Base-by-base conservation (phyloP, 2,888 invertebrate genomes). In the Netelia melanura region DNA sequence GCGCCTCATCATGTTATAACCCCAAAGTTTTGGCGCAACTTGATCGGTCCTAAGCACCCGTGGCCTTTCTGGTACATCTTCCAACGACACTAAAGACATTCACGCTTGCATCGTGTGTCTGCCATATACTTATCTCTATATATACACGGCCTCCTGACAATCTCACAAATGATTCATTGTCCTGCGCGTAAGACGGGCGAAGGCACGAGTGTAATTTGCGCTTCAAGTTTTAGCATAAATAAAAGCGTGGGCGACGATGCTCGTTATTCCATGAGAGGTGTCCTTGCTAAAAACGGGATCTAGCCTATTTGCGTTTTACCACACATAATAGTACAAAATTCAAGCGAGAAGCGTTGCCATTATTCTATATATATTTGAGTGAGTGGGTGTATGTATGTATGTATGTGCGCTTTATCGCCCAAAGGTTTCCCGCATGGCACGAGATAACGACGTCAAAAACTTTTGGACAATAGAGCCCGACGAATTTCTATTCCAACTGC, bases 201-300 rank as follows among this genome's bases (percentile, higher is more conserved):
- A 74, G 74, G 70, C 80, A 54, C 21, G 70, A 62, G 80, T 64
- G 54, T 81, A 88, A 87, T 88, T 87, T 82, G 82, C 62, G 74
- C 82, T 79, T 81, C 70, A 87, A 88, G 85, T 88, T 88, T 88
- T 68, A 48, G 85, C 87, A 87, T 87, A 85, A 87, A 87, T 87
- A 87, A 86, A 81, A 77, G 54, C 25, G 6, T 38, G 62, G 74
- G n/a, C 70, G 30, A 71, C 62, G 30, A 43, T 25, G 77, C 48
- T 58, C 58, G 38, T 38, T 70, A 38, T 52, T 56, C 44, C 17
- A 21, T 8, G 43, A 9, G 43, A 17, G 76, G 71, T 61, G 68
- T 21, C 65, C 70, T 86, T 81, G 65, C 82, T 72, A 74, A 85
- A 87, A 84, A 86, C 81, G 81, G 62, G 25, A 80, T 67, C 61